These are phyloP conservation scores for Genyomyrus donnyi DNA, from an alignment of 2,113 vertebrate species.

Conservation along the genomic window DNA sequence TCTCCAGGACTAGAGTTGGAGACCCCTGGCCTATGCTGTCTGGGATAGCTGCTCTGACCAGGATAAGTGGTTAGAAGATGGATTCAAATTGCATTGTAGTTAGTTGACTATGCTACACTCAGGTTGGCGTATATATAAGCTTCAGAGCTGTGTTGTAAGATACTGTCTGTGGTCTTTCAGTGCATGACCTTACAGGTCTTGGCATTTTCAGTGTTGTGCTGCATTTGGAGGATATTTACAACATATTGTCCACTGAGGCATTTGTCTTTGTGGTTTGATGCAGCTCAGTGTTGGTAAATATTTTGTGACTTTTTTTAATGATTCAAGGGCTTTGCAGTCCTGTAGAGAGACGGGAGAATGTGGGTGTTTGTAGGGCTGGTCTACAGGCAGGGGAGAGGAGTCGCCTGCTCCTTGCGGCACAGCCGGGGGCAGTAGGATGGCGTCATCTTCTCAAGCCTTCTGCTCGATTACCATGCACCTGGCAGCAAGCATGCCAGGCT, in stretches of 20 bases:
- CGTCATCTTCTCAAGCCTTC: slow-evolving; percentile 18
- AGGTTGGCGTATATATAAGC: background rate
- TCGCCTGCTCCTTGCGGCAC: background rate
- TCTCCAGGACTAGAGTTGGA: too few species aligned
- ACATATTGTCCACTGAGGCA: background rate
- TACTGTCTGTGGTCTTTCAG: background rate
- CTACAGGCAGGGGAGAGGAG: background rate
- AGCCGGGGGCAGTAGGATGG: background rate
- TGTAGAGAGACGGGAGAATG: background rate
- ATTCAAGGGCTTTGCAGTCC: background rate
- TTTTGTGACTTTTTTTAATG: background rate
- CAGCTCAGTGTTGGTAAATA: background rate
- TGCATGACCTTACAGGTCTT: background rate
- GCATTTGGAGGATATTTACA: background rate
- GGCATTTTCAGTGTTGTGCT: background rate
- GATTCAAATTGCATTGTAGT: background rate
- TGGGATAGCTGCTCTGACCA: background rate
- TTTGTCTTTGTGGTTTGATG: background rate
- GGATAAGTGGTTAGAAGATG: background rate
- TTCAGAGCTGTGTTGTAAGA: background rate
- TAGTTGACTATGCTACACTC: background rate
- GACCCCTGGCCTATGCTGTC: background rate
- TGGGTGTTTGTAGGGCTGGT: background rate
- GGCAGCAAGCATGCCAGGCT: background rate
- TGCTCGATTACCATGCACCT: background rate